Conservation (phyloP, 2,113 vertebrate species). For the Siphamia tubifer region DNA sequence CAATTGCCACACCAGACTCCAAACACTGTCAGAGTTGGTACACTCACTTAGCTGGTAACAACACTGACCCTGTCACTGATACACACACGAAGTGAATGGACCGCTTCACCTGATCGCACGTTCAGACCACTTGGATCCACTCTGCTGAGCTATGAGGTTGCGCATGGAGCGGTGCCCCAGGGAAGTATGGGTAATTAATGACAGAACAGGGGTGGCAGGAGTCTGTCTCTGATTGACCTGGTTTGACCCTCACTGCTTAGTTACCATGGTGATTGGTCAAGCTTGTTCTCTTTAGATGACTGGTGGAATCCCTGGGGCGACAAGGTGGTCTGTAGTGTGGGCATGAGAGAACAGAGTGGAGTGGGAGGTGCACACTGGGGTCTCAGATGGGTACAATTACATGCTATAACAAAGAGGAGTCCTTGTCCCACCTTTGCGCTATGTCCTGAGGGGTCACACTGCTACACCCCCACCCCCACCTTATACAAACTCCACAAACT, state of each 20-base stretch:
- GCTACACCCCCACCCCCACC: background rate
- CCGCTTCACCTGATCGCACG: constrained; percentile 35
- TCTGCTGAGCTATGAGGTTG: constrained; percentile 30
- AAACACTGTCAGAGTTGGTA: constrained; percentile 16
- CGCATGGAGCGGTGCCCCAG: constrained; percentile 41
- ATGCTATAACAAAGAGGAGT: constrained; percentile 43
- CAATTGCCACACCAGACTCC: constrained; percentile 31
- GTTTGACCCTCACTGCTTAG: constrained; percentile 59
- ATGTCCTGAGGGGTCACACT: constrained; percentile 37
- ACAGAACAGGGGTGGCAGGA: constrained; percentile 60
- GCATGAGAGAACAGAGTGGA: constrained; percentile 32
- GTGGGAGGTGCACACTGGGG: constrained; percentile 4
- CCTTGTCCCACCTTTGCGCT: constrained; percentile 61
- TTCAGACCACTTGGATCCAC: constrained; percentile 4
- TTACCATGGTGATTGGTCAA: constrained; percentile 53
- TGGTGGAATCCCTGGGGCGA: constrained; percentile 54
- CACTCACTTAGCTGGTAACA: constrained; percentile 6
- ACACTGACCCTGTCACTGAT: constrained; percentile 29
- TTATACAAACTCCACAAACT: background rate
- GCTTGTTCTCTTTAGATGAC: constrained; percentile 55
- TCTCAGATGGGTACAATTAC: constrained; percentile 71
- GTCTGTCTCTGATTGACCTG: constrained; percentile 71
- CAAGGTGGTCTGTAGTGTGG: constrained; percentile 46
- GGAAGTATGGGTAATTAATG: constrained; percentile 72
- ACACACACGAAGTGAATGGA: constrained; percentile 16